Base-by-base conservation (phyloP, 2,113 vertebrate genomes). In the Melanostigma gelatinosum region DNA sequence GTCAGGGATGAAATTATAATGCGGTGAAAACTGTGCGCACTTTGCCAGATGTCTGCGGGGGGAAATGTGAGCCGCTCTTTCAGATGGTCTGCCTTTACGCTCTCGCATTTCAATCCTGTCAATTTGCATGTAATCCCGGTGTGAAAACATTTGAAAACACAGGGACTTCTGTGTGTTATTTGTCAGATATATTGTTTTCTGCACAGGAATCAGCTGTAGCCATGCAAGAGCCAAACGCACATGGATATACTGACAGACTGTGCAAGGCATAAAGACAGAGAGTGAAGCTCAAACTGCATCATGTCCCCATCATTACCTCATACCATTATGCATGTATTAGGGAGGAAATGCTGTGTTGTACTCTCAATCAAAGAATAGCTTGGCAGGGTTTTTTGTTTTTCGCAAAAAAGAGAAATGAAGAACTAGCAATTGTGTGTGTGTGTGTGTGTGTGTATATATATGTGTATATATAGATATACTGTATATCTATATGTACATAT, bases 1-100 rank as follows among this genome's bases (percentile, higher is more conserved):
- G 72, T 86, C 79, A 32, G 69, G 61, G 61, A 64, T 20, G 6
- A 71, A 65, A 73, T 85, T 50, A 55, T 55, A 76, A 80, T 76
- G 67, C 34, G 52, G 61, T 24, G 50, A 42, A 79, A 79, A 83
- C 77, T 66, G 72, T 82, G 82, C 62, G 83, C 69, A 54, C 80
- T 82, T 72, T 60, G 44, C 68, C 68, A 65, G 58, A 83, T 85
- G 78, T 85, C 70, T 76, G 67, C 44, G 44, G 52, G 58, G 80
- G 72, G 65, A 16, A 50, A 68, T 68, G 44, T 32, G 65, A 22
- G 44, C 29, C 5, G 27, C 27, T 22, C 46, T 50, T 34, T 50
- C 4, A 48, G 42, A 48, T 50, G 46, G n/a, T 68, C 34, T 9
- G 44, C 46, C 46, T 12, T 34, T 27, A 22, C 9, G 27, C 18